These are phyloP conservation scores for Apostichopus japonicus DNA, from an alignment of 35 echinoderm and acorn worm species.

Conservation along the genomic window DNA sequence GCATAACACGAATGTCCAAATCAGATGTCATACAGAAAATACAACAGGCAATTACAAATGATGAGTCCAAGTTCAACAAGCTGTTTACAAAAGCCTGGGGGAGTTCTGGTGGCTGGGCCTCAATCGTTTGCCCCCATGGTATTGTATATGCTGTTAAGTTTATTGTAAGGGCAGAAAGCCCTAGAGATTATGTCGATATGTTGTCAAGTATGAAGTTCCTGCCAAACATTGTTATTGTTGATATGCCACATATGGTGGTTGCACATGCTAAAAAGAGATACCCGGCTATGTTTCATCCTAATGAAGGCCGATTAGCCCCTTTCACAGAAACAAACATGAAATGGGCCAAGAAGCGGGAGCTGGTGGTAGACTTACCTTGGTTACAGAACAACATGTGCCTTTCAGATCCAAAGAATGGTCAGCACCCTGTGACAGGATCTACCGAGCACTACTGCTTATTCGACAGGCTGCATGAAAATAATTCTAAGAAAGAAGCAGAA, in stretches of 20 bases:
- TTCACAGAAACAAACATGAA: neutral
- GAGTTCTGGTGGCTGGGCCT: neutral
- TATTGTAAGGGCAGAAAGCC: constrained; percentile 46
- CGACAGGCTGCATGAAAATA: constrained; percentile 26
- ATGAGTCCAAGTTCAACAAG: constrained; percentile 34
- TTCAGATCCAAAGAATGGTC: neutral
- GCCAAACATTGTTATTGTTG: constrained; percentile 52
- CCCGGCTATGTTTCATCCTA: too few relatives aligned
- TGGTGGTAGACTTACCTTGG: neutral
- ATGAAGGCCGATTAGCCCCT: neutral
- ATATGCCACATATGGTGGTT: constrained; percentile 62
- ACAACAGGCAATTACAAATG: neutral
- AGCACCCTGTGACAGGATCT: neutral
- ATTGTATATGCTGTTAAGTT: constrained; percentile 55
- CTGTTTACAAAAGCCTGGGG: constrained; percentile 7
- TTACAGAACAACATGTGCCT: neutral
- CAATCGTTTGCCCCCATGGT: constrained; percentile 42
- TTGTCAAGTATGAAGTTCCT: constrained; percentile 29
- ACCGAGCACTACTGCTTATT: constrained; percentile 16
- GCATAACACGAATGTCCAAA: neutral
- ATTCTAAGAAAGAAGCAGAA: neutral
- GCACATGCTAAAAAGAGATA: constrained; percentile 26
- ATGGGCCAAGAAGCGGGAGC: neutral
- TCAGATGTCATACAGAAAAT: neutral
- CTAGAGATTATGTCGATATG: constrained; percentile 42